Evolutionary conservation across 2,888 invertebrate genomes (phyloP).

Genomic region (Helobdella robusta): DNA sequence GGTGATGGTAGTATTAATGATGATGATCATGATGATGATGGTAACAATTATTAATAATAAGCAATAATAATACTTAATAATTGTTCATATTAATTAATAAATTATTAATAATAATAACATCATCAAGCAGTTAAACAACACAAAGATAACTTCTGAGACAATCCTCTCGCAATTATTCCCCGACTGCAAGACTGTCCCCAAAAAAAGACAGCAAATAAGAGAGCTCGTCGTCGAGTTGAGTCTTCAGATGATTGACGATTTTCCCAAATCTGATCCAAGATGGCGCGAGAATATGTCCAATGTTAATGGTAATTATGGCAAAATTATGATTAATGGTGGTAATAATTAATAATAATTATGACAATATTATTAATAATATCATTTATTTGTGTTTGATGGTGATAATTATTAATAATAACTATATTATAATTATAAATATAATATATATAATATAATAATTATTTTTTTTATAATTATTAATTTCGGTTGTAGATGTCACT

Average conservation of each 20-base stretch:
- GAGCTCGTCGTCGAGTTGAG: slow-evolving; percentile 62
- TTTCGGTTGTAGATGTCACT: neutral
- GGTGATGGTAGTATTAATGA: neutral
- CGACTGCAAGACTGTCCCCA: slow-evolving; percentile 42
- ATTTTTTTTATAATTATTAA: neutral
- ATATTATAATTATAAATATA: neutral
- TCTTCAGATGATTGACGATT: slow-evolving; percentile 53
- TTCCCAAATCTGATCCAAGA: slow-evolving; percentile 63
- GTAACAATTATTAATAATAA: neutral
- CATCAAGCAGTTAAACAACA: slow-evolving; percentile 4
- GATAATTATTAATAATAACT: slow-evolving; percentile 43
- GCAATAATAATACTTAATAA: neutral
- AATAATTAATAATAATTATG: too few relatives aligned
- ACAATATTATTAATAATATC: neutral
- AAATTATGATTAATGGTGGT: too few relatives aligned
- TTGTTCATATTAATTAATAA: neutral
- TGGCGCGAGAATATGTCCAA: slow-evolving; percentile 55
- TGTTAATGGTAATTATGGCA: slow-evolving; percentile 37
- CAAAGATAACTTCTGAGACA: neutral
- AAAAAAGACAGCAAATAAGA: slow-evolving; percentile 53
- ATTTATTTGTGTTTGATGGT: slow-evolving; percentile 66
- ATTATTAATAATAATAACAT: neutral
- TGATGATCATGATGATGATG: neutral
- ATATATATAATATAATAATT: neutral
- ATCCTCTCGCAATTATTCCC: slow-evolving; percentile 49